phyloP scores from a whole-genome alignment of 2,113 vertebrate genomes.

The Scomber colias region DNA sequence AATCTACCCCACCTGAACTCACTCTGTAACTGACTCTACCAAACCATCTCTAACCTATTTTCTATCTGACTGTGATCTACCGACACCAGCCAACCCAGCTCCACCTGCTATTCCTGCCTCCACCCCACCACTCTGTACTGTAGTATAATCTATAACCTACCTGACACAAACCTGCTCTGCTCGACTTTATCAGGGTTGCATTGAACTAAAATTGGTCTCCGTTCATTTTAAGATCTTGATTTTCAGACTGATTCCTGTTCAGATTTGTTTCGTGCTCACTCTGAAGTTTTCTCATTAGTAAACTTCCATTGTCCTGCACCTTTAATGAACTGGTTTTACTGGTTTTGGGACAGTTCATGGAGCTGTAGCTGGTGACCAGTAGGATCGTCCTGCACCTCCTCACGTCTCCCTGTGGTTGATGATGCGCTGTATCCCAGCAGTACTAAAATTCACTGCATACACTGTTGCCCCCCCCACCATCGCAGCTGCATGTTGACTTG shows the following conservation, averaged over 20 bases:
- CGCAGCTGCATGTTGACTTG: slow-evolving; percentile 70
- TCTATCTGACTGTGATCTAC: no score
- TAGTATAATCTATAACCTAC: background rate
- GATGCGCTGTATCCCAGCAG: slow-evolving; percentile 55
- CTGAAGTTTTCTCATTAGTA: slow-evolving; percentile 23
- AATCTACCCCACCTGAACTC: no score
- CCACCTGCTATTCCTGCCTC: no score
- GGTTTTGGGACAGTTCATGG: slow-evolving; percentile 41
- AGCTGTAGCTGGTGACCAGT: slow-evolving; percentile 38
- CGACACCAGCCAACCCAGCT: no score
- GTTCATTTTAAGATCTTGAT: background rate
- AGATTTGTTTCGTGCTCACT: background rate
- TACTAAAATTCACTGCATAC: slow-evolving; percentile 64
- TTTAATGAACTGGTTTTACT: slow-evolving; percentile 41
- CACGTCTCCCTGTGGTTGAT: slow-evolving; percentile 10
- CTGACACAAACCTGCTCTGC: background rate
- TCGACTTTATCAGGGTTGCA: no score
- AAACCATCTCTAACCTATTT: no score
- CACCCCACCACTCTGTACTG: no score
- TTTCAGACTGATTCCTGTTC: slow-evolving; percentile 3
- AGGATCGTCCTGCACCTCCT: slow-evolving; percentile 34
- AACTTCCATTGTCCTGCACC: background rate
- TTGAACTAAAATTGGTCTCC: no score
- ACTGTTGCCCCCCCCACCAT: slow-evolving; percentile 52
- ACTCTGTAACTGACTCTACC: background rate